Conservation (phyloP, 2,113 vertebrate species). For the Lucifuga dentata region DNA sequence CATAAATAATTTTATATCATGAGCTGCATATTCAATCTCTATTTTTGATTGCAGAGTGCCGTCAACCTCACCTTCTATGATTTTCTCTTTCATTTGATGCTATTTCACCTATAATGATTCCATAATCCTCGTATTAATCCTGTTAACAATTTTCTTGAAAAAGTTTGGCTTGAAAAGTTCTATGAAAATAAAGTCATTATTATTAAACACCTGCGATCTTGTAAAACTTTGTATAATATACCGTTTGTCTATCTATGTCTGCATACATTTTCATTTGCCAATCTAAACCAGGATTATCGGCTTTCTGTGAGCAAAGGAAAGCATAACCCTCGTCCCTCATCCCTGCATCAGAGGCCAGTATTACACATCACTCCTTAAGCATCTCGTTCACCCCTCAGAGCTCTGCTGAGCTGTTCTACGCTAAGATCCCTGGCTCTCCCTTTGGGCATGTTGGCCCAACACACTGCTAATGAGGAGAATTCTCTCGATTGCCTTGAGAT, state of each 20-base stretch:
- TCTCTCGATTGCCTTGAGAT: slow-evolving; percentile 65
- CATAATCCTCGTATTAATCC: slow-evolving; percentile 24
- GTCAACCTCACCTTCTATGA: too few relatives aligned
- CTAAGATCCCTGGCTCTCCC: slow-evolving; percentile 50
- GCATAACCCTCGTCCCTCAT: slow-evolving; percentile 39
- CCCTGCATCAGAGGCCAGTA: slow-evolving; percentile 55
- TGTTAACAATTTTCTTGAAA: slow-evolving; percentile 18
- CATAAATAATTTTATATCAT: too few relatives aligned
- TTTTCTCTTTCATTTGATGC: too few relatives aligned
- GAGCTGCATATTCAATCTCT: too few relatives aligned
- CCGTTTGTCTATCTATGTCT: slow-evolving; percentile 70
- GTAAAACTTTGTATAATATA: too few relatives aligned
- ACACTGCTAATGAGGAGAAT: slow-evolving; percentile 75
- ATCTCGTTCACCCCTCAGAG: slow-evolving; percentile 74
- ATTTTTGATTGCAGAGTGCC: too few relatives aligned
- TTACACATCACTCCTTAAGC: slow-evolving; percentile 77
- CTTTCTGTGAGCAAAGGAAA: slow-evolving; percentile 31
- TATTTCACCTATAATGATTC: too few relatives aligned
- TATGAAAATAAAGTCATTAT: slow-evolving; percentile 20
- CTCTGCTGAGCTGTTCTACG: slow-evolving; percentile 64
- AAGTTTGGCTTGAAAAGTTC: slow-evolving; percentile 31
- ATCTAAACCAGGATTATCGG: slow-evolving; percentile 33
- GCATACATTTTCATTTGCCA: slow-evolving; percentile 53
- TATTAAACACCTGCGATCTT: too few relatives aligned
- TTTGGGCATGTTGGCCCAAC: slow-evolving; percentile 50